phyloP scores from a whole-genome alignment of 2,888 invertebrate species.

The Magallana nippona region DNA sequence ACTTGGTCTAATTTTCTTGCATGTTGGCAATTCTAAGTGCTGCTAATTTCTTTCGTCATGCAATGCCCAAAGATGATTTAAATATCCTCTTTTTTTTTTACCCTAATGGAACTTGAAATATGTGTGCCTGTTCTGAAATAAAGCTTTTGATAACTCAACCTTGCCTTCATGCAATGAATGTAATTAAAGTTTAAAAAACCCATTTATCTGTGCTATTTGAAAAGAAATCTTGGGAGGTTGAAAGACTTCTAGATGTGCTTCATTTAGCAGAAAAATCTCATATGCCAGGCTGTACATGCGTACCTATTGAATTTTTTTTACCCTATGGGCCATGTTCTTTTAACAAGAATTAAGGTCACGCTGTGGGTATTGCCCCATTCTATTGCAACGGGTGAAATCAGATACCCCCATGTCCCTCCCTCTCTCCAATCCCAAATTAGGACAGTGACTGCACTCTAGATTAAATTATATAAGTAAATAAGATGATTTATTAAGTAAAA shows the following conservation, averaged over 20 bases:
- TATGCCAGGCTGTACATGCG: constrained; percentile 22
- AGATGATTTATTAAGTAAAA: constrained; percentile 26
- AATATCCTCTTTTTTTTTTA: not conserved
- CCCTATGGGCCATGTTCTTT: not conserved
- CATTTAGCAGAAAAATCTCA: constrained; percentile 3
- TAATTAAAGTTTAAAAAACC: constrained; percentile 33
- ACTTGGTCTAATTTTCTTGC: not conserved
- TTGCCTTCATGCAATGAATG: constrained; percentile 29
- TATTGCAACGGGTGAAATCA: not conserved
- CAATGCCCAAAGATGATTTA: constrained; percentile 2
- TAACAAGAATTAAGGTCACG: not conserved
- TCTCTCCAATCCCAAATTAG: not conserved
- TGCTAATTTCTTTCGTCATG: not conserved
- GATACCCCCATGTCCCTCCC: not conserved
- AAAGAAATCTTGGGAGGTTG: constrained; percentile 12
- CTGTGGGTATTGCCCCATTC: not conserved
- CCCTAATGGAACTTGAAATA: constrained; percentile 22
- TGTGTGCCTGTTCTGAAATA: constrained; percentile 1
- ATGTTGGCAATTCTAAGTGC: not conserved
- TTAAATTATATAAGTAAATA: constrained; percentile 29
- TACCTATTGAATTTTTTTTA: constrained; percentile 20
- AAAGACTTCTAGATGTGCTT: constrained; percentile 6
- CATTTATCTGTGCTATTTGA: constrained; percentile 9
- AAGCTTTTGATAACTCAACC: constrained; percentile 14
- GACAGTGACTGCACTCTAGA: not conserved